These are phyloP conservation scores for Mastomys coucha DNA, from an alignment of 2,113 vertebrate genomes.

Conservation along the genomic window DNA sequence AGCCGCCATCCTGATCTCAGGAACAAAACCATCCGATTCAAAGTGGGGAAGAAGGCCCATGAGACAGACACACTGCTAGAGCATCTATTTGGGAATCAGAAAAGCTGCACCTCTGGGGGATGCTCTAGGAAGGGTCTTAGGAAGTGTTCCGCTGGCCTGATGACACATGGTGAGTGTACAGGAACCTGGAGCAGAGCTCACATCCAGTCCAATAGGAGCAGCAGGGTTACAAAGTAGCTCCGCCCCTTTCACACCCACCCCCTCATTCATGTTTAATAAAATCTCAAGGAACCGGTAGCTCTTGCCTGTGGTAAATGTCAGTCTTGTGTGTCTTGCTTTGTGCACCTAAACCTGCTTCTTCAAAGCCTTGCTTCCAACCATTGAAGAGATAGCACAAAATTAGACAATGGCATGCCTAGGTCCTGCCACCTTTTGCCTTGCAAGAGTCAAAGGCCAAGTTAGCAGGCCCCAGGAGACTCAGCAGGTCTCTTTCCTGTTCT, in stretches of 20 bases:
- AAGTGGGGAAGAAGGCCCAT: neutral
- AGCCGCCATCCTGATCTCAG: neutral
- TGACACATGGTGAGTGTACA: neutral
- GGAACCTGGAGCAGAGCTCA: neutral
- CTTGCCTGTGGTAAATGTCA: neutral
- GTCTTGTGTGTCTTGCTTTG: neutral
- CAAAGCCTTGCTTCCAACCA: neutral
- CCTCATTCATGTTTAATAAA: neutral
- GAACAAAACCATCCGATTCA: slow-evolving; percentile 41
- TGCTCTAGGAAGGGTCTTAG: neutral
- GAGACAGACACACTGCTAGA: neutral
- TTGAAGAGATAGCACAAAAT: slow-evolving; percentile 5
- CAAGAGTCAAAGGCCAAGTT: neutral
- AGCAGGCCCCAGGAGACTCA: neutral
- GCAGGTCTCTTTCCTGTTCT: neutral
- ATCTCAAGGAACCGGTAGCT: neutral
- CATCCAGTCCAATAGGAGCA: neutral
- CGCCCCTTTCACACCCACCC: neutral
- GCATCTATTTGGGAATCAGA: neutral
- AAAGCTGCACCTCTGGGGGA: neutral
- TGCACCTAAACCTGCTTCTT: slow-evolving; percentile 4
- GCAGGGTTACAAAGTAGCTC: neutral
- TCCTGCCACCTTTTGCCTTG: neutral
- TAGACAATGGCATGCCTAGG: neutral
- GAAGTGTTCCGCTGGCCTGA: neutral